Evolutionary conservation across 2,113 vertebrate species (phyloP), one percentile per base, ranked within the genome.

Genomic region (Progne subis): DNA sequence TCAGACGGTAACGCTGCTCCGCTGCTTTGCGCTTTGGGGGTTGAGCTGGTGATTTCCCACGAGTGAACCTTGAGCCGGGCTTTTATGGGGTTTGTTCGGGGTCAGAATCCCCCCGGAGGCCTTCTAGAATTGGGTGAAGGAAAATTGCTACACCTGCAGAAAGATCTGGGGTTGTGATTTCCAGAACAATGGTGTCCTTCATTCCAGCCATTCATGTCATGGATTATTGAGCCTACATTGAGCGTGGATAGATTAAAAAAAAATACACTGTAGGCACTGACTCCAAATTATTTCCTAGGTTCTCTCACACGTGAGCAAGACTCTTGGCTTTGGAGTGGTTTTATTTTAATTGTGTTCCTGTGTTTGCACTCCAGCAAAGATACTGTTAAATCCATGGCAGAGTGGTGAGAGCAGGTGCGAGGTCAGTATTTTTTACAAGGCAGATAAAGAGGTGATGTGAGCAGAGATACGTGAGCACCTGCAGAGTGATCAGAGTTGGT

Each of bases 1-100:
- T 99, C 99, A 8, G 99, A 99, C 26, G 99, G 99, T 99, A 93
- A 82, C 97, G 98, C 95, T 41, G 57, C 75, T 76, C 49, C 52
- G 2, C 44, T 90, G 11, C 13, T 10, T 18, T 1, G 2, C 0
- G 0, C 37, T 2, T 28, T 6, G 16, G 63, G 53, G 3, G 2
- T 19, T 29, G 63, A 18, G 0, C 29, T 6, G 13, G 12, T 28
- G 6, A 64, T 63, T 92, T 95, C 88, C 39, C 17, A 31, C 43
- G 3, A 29, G 88, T 37, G 59, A 65, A 65, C 78, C 88, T 89
- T 93, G 90, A 88, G 83, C 89, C 55, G 4, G 60, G 0, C 26
- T 57, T 37, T 4, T 43, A 8, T 4, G 24, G 7, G 2, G 11
- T 82, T 81, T 88, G 71, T 12, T 72, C 23, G 0, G 5, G 67